phyloP scores from a whole-genome alignment of 2,888 invertebrate species.

The Cremastinae sp. region DNA sequence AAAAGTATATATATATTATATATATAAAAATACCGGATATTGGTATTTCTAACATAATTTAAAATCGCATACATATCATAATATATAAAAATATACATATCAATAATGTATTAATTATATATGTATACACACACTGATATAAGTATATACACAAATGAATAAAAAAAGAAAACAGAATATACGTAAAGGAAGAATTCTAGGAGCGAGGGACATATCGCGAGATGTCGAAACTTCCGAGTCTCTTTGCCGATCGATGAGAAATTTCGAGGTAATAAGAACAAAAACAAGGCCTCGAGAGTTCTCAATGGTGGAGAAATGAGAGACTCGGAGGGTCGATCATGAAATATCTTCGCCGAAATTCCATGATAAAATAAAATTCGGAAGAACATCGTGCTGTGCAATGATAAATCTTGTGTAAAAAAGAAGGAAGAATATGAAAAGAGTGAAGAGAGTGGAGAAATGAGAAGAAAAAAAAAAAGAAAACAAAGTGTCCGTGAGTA shows the following conservation, averaged over 20 bases:
- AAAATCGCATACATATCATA: constrained; percentile 62
- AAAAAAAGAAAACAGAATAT: constrained; percentile 37
- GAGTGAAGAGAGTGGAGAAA: constrained; percentile 29
- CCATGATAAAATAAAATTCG: constrained; percentile 38
- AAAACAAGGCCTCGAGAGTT: neutral
- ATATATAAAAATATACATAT: constrained; percentile 57
- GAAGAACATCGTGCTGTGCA: constrained; percentile 33
- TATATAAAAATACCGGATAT: constrained; percentile 49
- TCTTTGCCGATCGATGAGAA: constrained; percentile 41
- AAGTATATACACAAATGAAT: constrained; percentile 21
- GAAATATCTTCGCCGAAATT: constrained; percentile 40
- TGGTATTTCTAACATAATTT: constrained; percentile 58
- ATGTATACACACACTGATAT: constrained; percentile 48
- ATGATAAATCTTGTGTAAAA: constrained; percentile 48
- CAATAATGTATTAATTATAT: constrained; percentile 52
- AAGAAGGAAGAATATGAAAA: constrained; percentile 26
- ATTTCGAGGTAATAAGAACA: constrained; percentile 6
- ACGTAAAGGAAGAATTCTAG: constrained; percentile 41
- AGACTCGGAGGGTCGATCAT: neutral
- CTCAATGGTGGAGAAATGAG: neutral
- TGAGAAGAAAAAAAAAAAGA: neutral
- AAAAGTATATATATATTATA: constrained; percentile 5
- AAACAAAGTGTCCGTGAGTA: constrained; percentile 62
- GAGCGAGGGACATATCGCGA: constrained; percentile 47
- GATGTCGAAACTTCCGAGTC: constrained; percentile 40